Evolutionary conservation across 2,888 invertebrate genomes (phyloP).

Genomic region (Diaperis boleti): DNA sequence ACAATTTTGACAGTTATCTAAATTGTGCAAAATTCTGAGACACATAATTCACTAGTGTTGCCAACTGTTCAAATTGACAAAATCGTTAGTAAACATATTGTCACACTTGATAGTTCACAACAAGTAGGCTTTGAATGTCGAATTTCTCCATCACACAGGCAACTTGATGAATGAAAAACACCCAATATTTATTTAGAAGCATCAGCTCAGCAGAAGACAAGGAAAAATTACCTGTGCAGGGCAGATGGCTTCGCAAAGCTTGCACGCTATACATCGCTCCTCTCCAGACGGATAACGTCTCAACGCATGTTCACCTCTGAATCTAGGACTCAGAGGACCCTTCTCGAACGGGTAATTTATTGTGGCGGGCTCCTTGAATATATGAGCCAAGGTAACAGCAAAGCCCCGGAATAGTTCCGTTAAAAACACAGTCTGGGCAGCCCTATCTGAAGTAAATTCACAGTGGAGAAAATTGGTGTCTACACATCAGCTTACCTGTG

Average conservation of each 20-base stretch:
- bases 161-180: no score
- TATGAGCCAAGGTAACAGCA: slow-evolving; percentile 84
- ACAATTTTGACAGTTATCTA: no score
- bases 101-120: no score
- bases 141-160: no score
- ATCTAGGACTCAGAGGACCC: slow-evolving; percentile 96
- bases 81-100: no score
- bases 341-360: slow-evolving; percentile 99
- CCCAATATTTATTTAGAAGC: no score
- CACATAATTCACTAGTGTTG: no score
- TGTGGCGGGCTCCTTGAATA: slow-evolving; percentile 97
- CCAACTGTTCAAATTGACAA: no score
- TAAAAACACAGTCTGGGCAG: slow-evolving; percentile 80
- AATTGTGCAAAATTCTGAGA: no score
- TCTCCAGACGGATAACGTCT: slow-evolving; percentile 97
- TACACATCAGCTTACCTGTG: slow-evolving; percentile 62
- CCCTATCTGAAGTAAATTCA: slow-evolving; percentile 69
- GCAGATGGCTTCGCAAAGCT: slow-evolving; percentile 98
- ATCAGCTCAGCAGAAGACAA: background rate
- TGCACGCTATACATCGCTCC: slow-evolving; percentile 99
- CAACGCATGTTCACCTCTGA: slow-evolving; percentile 97
- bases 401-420: slow-evolving; percentile 86
- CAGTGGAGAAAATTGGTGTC: background rate
- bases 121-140: no score
- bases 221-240: slow-evolving; percentile 85